Conservation (phyloP, 2,797 vertebrate genomes). For the Sternotherus odoratus region DNA sequence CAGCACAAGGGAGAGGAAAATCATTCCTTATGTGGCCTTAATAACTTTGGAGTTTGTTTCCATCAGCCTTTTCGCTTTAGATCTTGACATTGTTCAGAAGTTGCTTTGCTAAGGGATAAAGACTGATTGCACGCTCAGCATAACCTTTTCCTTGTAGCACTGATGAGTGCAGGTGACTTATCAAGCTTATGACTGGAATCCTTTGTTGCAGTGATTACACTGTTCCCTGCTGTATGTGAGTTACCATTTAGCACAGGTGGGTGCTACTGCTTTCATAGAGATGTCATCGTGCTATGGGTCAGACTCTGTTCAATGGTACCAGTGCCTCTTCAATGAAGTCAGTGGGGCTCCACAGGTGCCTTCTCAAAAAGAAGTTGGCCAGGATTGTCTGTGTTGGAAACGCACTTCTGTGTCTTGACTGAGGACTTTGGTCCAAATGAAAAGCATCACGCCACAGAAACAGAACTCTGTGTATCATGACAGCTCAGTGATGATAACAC, state of each 20-base stretch:
- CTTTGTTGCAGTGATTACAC: not conserved
- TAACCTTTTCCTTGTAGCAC: not conserved
- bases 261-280: not conserved
- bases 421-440: not conserved
- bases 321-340: not conserved
- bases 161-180: not conserved
- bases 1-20: fast-evolving
- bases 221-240: fast-evolving
- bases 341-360: not conserved
- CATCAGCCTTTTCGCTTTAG: not conserved
- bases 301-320: not conserved
- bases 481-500: fast-evolving
- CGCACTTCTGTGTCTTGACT: not conserved
- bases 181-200: not conserved
- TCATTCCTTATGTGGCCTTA: not conserved
- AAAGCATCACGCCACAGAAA: fast-evolving
- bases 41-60: fast-evolving
- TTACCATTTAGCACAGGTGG: not conserved
- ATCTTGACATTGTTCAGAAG: fast-evolving
- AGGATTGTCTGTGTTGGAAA: not conserved
- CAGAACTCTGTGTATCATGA: not conserved
- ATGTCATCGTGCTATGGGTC: not conserved
- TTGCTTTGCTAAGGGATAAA: not conserved
- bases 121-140: not conserved
- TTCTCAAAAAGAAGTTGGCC: not conserved